Evolutionary conservation across 2,113 vertebrate species (phyloP).

Genomic region (Glaucidium brasilianum): DNA sequence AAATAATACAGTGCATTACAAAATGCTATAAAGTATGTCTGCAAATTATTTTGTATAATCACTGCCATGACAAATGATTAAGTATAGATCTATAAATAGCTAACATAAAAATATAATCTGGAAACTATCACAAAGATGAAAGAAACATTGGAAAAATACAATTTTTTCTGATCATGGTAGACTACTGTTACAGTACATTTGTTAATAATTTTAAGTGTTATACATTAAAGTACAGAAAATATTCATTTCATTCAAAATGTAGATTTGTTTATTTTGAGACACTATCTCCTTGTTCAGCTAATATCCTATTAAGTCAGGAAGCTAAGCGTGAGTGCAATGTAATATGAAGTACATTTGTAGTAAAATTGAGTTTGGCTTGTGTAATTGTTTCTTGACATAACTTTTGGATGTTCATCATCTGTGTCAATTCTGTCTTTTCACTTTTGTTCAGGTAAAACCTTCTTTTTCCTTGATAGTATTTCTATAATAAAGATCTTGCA

Average conservation of each 20-base stretch:
- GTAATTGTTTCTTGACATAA: background rate
- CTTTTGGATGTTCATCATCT: background rate
- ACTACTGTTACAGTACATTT: background rate
- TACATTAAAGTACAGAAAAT: background rate
- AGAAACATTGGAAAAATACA: background rate
- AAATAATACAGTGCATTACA: background rate
- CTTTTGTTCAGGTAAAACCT: background rate
- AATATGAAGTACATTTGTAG: background rate
- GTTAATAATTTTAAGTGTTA: background rate
- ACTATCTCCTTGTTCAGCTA: background rate
- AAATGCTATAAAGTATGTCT: background rate
- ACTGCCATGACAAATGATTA: background rate
- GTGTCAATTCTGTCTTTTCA: background rate
- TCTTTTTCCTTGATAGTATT: background rate
- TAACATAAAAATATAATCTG: background rate
- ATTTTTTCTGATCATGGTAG: background rate
- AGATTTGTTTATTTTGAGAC: background rate
- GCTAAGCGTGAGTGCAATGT: background rate
- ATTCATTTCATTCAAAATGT: background rate
- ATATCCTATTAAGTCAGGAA: background rate
- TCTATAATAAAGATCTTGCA: background rate
- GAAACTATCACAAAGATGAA: background rate
- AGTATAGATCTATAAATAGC: background rate
- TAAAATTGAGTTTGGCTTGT: background rate
- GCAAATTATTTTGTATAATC: background rate